A percentile compares a stretch with the other conserved stretches of the same genome.
Evolutionary conservation across 1,140 invertebrate genomes (phyloP).

Genomic region (Popillia japonica): DNA sequence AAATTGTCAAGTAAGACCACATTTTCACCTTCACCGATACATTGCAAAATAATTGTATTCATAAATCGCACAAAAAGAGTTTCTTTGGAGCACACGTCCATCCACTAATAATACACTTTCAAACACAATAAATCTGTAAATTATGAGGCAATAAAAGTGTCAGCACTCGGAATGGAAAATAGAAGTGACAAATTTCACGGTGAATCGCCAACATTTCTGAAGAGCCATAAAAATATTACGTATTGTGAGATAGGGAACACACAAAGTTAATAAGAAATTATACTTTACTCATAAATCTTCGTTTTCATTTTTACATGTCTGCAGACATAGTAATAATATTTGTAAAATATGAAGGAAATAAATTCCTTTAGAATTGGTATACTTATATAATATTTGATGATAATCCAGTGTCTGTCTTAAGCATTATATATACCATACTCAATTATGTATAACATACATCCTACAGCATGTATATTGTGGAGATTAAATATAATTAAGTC

Average conservation of each 20-base stretch:
- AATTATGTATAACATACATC: no score
- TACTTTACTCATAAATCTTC: not conserved
- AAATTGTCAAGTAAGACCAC: not conserved
- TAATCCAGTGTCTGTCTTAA: no score
- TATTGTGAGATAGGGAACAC: conserved; percentile 2
- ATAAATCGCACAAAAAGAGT: conserved; percentile 30
- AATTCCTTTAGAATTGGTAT: not conserved
- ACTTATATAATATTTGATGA: no score
- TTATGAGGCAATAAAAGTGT: conserved; percentile 24
- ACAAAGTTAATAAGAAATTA: not conserved
- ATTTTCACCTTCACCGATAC: conserved; percentile 8
- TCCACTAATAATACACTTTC: not conserved
- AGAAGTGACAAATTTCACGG: conserved; percentile 26
- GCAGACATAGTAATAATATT: not conserved
- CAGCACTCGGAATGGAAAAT: conserved; percentile 1
- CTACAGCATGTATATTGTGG: no score
- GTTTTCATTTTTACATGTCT: not conserved
- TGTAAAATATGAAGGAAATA: not conserved
- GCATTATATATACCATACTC: no score
- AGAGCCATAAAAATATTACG: not conserved
- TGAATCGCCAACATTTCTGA: conserved; percentile 3
- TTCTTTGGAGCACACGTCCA: conserved; percentile 11
- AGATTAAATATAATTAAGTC: no score
- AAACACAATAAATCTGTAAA: conserved; percentile 17
- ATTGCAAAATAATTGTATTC: not conserved